A percentile compares a stretch with the other conserved stretches of the same genome.
Evolutionary conservation across 1,140 invertebrate genomes (phyloP).

Genomic region (Macrotrachela quadricornifera): DNA sequence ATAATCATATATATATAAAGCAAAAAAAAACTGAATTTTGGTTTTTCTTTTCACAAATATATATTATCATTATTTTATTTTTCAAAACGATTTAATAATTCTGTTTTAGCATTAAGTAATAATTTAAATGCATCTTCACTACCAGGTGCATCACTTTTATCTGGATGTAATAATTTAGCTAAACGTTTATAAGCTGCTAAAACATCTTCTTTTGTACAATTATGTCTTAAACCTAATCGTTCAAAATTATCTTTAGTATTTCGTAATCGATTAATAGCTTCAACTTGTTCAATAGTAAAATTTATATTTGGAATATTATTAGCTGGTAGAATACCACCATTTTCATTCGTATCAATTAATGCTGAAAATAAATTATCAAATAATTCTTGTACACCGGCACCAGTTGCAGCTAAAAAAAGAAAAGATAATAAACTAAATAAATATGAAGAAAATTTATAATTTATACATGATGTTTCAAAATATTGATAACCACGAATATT

Average conservation of each 20-base stretch:
- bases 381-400: neutral
- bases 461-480: constrained; percentile 30
- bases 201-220: constrained; percentile 30
- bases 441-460: neutral
- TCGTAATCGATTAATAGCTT: constrained; percentile 27
- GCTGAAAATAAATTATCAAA: constrained; percentile 24
- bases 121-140: constrained; percentile 35
- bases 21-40: no score
- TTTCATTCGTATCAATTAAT: constrained; percentile 22
- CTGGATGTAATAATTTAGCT: constrained; percentile 33
- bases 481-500: constrained; percentile 26
- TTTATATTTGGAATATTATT: constrained; percentile 19
- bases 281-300: constrained; percentile 28
- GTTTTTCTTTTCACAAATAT: no score
- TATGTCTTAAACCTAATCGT: constrained; percentile 19
- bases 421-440: no score
- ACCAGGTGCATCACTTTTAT: constrained; percentile 33
- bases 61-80: no score
- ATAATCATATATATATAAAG: no score
- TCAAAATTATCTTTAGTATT: constrained; percentile 27
- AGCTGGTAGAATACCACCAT: constrained; percentile 21
- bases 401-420: neutral
- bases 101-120: constrained; percentile 24
- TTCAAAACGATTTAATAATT: constrained; percentile 16
- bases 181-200: constrained; percentile 31